phyloP scores from a whole-genome alignment of 2,888 invertebrate species.

The Acanthacorydalis orientalis region DNA sequence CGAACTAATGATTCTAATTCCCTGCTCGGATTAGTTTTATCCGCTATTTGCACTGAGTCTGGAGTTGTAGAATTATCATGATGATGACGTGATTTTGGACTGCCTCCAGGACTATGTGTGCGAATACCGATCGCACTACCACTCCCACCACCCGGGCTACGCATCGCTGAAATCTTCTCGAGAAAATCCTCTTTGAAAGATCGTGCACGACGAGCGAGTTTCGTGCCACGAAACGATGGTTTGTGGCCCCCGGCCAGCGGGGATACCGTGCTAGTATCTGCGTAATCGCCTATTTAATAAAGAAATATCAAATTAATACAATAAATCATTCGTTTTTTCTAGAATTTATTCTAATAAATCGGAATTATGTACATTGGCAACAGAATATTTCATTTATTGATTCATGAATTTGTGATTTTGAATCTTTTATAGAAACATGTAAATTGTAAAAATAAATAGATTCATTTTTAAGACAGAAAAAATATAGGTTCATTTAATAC shows the following conservation, averaged over 20 bases:
- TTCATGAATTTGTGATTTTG: no score
- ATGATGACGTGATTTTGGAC: background rate
- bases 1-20: slow-evolving; percentile 61
- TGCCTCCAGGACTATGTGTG: slow-evolving; percentile 27
- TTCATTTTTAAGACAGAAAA: no score
- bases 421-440: no score
- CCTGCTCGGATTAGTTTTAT: slow-evolving; percentile 42
- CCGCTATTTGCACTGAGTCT: slow-evolving; percentile 27
- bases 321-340: background rate
- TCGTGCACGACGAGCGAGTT: slow-evolving; percentile 71
- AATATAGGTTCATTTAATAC: no score
- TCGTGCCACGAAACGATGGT: slow-evolving; percentile 63
- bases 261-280: slow-evolving; percentile 19
- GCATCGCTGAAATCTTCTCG: slow-evolving; percentile 79
- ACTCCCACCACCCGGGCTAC: slow-evolving; percentile 39
- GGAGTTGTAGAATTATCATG: slow-evolving; percentile 7
- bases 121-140: slow-evolving; percentile 16
- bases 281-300: slow-evolving; percentile 15
- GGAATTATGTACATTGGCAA: background rate
- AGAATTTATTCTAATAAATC: background rate
- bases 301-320: background rate
- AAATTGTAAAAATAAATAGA: no score
- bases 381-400: no score
- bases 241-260: slow-evolving; percentile 43
- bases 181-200: slow-evolving; percentile 87